phyloP scores from a whole-genome alignment of 35 echinoderm and acorn worm species.

The Nesometra sesokonis region DNA sequence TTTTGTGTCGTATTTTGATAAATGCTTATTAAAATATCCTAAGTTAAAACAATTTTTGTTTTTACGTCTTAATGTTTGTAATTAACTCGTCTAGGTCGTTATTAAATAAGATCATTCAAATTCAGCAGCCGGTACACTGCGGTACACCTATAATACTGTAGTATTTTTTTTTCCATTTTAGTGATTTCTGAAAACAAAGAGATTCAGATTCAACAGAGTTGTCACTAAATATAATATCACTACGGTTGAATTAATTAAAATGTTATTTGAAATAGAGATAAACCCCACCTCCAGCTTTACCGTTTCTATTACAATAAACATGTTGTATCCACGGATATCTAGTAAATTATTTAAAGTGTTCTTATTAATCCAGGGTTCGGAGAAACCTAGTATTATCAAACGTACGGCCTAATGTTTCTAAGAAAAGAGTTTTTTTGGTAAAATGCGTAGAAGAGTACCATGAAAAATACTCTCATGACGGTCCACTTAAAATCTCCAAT shows the following conservation, averaged over 20 bases:
- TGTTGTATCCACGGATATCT: background rate
- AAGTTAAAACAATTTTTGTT: background rate
- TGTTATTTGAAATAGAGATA: background rate
- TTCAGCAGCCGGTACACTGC: background rate
- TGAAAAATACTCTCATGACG: too few relatives aligned
- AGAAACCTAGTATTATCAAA: conserved; percentile 6
- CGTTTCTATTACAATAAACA: background rate
- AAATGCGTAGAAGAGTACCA: conserved; percentile 23
- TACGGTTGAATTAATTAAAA: background rate
- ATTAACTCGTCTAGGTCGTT: background rate
- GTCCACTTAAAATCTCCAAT: too few relatives aligned
- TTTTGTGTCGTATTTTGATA: background rate
- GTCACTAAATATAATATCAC: background rate
- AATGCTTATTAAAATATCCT: conserved; percentile 10
- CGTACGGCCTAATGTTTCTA: background rate
- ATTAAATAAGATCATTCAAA: background rate
- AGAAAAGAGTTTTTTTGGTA: background rate
- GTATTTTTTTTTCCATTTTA: background rate
- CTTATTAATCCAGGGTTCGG: conserved; percentile 8
- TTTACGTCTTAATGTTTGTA: background rate
- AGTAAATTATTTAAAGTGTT: background rate
- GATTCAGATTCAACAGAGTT: background rate
- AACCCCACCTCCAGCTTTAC: conserved; percentile 2
- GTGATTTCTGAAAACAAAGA: conserved; percentile 6
- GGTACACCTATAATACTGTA: background rate